phyloP scores from a whole-genome alignment of 2,888 invertebrate genomes.

The Aricia artaxerxes region DNA sequence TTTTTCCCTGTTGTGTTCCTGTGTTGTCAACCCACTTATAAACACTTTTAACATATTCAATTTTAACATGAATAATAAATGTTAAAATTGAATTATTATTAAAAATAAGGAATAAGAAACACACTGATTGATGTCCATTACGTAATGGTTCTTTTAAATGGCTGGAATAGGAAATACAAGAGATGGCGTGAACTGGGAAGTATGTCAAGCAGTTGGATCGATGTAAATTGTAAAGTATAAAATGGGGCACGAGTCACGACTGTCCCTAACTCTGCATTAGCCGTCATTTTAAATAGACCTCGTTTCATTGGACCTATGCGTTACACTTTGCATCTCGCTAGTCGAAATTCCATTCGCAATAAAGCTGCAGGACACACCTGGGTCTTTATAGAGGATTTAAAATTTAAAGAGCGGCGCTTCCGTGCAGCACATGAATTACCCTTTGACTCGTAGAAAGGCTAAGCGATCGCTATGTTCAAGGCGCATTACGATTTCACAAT shows the following conservation, averaged over 20 bases:
- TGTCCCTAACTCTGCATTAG: neutral
- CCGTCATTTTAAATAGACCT: neutral
- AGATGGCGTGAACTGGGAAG: slow-evolving; percentile 11
- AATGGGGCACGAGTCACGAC: slow-evolving; percentile 20
- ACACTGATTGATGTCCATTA: neutral
- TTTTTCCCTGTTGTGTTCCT: neutral
- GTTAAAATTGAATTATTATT: neutral
- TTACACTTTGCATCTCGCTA: neutral
- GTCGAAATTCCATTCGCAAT: neutral
- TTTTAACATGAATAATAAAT: neutral
- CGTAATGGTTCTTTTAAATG: neutral
- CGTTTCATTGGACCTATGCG: neutral
- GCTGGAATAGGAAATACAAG: neutral
- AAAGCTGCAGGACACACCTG: neutral
- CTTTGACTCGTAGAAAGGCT: slow-evolving; percentile 28
- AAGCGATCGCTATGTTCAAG: slow-evolving; percentile 6
- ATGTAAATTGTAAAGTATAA: slow-evolving; percentile 14
- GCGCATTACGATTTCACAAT: slow-evolving; percentile 26
- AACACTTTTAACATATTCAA: no score
- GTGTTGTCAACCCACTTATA: neutral
- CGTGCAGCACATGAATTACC: neutral
- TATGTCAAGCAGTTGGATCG: slow-evolving; percentile 28
- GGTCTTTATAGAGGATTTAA: neutral
- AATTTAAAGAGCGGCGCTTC: neutral
- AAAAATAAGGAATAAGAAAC: neutral